Percentiles rank a stretch among this genome's conserved stretches.
These are phyloP conservation scores for Campoletis raptor DNA, from an alignment of 2,888 invertebrate species.

Conservation along the genomic window DNA sequence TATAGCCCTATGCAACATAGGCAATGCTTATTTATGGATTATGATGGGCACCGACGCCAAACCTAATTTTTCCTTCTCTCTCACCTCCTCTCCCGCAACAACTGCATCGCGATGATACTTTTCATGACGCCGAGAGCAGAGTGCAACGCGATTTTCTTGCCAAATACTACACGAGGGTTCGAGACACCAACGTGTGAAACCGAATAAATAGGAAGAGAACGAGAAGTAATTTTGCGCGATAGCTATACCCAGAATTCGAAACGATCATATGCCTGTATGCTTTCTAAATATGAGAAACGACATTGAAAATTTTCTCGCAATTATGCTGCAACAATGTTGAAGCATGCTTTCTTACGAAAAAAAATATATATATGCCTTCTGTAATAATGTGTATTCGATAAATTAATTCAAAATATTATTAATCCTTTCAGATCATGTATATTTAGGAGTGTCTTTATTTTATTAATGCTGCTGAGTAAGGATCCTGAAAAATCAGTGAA, in stretches of 20 bases:
- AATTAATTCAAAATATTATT: background rate
- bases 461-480: background rate
- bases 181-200: constrained; percentile 24
- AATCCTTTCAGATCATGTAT: background rate
- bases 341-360: background rate
- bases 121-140: constrained; percentile 52
- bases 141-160: constrained; percentile 51
- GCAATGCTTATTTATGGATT: constrained; percentile 81
- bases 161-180: constrained; percentile 61
- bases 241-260: constrained; percentile 21
- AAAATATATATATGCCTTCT: background rate
- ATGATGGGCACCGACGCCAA: constrained; percentile 73
- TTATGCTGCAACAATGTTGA: background rate
- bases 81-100: constrained; percentile 34
- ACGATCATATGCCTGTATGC: background rate
- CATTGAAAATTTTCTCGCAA: constrained; percentile 46
- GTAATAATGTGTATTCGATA: background rate
- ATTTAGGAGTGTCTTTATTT: background rate
- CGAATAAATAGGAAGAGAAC: constrained; percentile 30
- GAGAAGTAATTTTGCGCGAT: constrained; percentile 16
- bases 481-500: background rate
- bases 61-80: constrained; percentile 55
- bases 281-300: constrained; percentile 19
- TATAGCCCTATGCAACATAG: constrained; percentile 66
- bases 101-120: constrained; percentile 61